Evolutionary conservation across 2,888 invertebrate genomes (phyloP), one percentile per base, ranked within the genome.

Genomic region (Melanotus villosus): DNA sequence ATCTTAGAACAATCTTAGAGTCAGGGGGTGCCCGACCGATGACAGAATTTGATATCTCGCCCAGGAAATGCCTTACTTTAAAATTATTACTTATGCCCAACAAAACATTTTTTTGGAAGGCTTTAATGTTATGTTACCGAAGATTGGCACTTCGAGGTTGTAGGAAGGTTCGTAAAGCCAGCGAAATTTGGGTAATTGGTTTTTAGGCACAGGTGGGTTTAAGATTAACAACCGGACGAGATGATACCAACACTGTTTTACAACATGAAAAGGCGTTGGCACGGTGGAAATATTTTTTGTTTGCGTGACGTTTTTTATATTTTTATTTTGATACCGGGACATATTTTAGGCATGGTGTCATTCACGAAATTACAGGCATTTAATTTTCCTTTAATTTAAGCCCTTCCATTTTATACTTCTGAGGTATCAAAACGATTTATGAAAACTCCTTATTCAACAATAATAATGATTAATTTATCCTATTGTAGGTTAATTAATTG

Each of bases 1-100:
- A 58, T 66, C 67, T 57, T 52, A 57, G 14, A 64, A 47, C 58
- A 66, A 63, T 63, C 65, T 66, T 41, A 14, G 26, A 57, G 60
- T 43, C 59, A 69, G 59, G 38, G 43, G 32, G 50, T 32, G 47
- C 14, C 19, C 30, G 30, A 23, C 9, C 16, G 43, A 58, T 58
- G 43, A 41, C 26, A 43, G 41, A 26, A 58, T 16, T 43, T 58
- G 58, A 41, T 26, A 58, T 16, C 26, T 9, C 1, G 16, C 26
- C 18, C 58, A 58, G 58, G 43, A 58, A 58, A 58, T 43, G n/a
- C 58, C 58, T 23, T 16, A 9, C 6, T 18, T 41, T 16, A 41
- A 41, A 41, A 41, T 18, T 41, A 41, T 16, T 14, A 9, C 41
- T 41, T 5, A 16, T 9, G 16, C 41, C 7, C 26, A 16, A 16